These are phyloP conservation scores for Megalops cyprinoides DNA, from an alignment of 2,797 vertebrate genomes.

Conservation along the genomic window DNA sequence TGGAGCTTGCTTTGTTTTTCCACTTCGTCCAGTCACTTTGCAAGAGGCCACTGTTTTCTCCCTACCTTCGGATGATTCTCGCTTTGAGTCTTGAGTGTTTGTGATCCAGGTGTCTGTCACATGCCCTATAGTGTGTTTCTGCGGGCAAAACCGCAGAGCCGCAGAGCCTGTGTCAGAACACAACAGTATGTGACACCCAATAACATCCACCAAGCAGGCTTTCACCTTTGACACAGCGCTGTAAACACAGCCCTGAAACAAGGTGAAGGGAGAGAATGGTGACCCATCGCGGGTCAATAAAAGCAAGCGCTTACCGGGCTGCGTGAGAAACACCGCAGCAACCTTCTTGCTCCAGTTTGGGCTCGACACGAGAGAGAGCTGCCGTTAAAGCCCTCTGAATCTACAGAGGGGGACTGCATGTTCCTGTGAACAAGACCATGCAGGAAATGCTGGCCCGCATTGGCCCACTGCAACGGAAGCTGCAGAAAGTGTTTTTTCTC, in stretches of 20 bases:
- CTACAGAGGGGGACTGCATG: constrained; percentile 27
- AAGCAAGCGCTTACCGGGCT: constrained; percentile 49
- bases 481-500: constrained; percentile 41
- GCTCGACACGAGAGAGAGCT: constrained; percentile 57
- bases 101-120: background rate
- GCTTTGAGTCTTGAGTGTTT: background rate
- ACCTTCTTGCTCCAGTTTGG: constrained; percentile 58
- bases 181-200: background rate
- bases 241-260: constrained; percentile 49
- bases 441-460: background rate
- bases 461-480: constrained; percentile 47
- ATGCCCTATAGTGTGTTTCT: background rate
- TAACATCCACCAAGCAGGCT: constrained; percentile 43
- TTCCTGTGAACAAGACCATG: constrained; percentile 44
- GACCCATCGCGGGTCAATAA: constrained; percentile 57
- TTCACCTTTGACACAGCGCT: constrained; percentile 49
- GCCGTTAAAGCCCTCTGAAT: constrained; percentile 37
- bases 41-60: background rate
- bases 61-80: background rate
- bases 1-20: background rate
- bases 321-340: constrained; percentile 55
- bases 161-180: background rate
- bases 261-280: constrained; percentile 58
- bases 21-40: background rate
- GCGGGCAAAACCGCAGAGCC: too few species aligned